Percentiles rank a stretch among this genome's conserved stretches.
phyloP scores from a whole-genome alignment of 92 coral and sea anemone species.

The Hydrozoanthus gracilis region DNA sequence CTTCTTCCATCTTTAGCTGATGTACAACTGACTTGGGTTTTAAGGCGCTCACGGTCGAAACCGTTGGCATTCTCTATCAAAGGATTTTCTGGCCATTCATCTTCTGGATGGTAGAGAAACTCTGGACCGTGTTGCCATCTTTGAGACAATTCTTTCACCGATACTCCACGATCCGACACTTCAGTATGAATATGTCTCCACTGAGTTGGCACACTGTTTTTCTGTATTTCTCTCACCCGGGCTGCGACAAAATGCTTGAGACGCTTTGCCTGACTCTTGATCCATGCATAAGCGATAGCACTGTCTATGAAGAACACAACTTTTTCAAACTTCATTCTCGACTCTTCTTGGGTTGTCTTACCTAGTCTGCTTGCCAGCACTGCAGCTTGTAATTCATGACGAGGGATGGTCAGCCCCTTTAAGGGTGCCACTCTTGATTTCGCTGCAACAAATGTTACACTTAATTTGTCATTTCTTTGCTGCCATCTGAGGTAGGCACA shows the following conservation, averaged over 20 bases:
- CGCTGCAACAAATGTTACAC: background rate
- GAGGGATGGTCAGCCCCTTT: background rate
- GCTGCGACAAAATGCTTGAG: background rate
- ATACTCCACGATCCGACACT: slow-evolving; percentile 55
- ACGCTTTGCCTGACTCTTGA: background rate
- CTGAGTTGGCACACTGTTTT: slow-evolving; percentile 51
- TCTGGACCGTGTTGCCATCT: slow-evolving; percentile 61
- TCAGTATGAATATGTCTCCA: slow-evolving; percentile 52
- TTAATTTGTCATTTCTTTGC: background rate
- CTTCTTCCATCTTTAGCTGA: slow-evolving; percentile 2
- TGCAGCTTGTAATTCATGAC: slow-evolving; percentile 15
- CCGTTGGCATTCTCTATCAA: no score
- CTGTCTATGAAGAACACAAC: slow-evolving; percentile 11
- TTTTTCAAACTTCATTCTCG: slow-evolving; percentile 22
- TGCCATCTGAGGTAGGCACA: no score
- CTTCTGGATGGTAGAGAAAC: slow-evolving; percentile 51
- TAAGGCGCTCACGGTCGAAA: slow-evolving; percentile 11
- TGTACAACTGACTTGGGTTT: slow-evolving; percentile 23
- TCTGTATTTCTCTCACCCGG: background rate
- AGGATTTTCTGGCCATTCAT: slow-evolving; percentile 49
- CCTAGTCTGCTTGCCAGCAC: slow-evolving; percentile 34
- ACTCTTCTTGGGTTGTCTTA: slow-evolving; percentile 29
- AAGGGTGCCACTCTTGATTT: background rate
- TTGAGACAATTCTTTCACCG: slow-evolving; percentile 27
- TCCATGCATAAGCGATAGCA: background rate